Percentiles rank a stretch among this genome's conserved stretches.
phyloP scores from a whole-genome alignment of 2,797 vertebrate species.

The Melanotaenia maccullochi region DNA sequence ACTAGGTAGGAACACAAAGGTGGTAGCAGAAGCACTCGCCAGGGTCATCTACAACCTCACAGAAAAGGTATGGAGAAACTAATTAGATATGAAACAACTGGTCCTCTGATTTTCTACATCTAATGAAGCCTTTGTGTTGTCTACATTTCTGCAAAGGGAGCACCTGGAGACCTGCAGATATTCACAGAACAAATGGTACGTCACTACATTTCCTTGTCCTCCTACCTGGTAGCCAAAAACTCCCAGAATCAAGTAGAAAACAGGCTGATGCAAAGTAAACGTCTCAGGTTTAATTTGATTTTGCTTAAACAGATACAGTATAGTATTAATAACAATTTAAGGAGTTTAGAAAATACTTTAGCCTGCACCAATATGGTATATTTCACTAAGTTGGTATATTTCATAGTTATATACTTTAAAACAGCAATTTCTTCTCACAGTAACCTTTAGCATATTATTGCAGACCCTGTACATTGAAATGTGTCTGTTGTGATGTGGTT shows the following conservation, averaged over 20 bases:
- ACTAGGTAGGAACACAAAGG: constrained; percentile 91
- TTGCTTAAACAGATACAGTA: too few relatives aligned
- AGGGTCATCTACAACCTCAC: constrained; percentile 97
- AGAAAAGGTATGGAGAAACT: constrained; percentile 87
- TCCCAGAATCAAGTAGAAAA: neutral
- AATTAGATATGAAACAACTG: neutral
- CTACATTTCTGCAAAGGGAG: constrained; percentile 81
- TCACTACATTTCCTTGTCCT: neutral
- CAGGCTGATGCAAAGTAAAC: neutral
- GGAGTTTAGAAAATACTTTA: too few relatives aligned
- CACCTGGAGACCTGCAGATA: constrained; percentile 91
- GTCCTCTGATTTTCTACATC: neutral
- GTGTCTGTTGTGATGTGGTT: neutral
- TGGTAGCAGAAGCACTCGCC: constrained; percentile 93
- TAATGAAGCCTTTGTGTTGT: neutral
- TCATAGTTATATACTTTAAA: too few relatives aligned
- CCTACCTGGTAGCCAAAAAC: neutral
- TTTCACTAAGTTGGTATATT: neutral
- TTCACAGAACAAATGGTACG: constrained; percentile 98
- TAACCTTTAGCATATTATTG: neutral
- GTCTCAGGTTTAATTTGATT: neutral
- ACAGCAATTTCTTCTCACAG: neutral
- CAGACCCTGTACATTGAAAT: neutral
- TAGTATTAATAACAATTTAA: too few relatives aligned
- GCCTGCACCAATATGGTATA: too few relatives aligned